Evolutionary conservation across 2,888 invertebrate species (phyloP), one percentile per base, ranked within the genome.

Genomic region (Micropterix aruncella): DNA sequence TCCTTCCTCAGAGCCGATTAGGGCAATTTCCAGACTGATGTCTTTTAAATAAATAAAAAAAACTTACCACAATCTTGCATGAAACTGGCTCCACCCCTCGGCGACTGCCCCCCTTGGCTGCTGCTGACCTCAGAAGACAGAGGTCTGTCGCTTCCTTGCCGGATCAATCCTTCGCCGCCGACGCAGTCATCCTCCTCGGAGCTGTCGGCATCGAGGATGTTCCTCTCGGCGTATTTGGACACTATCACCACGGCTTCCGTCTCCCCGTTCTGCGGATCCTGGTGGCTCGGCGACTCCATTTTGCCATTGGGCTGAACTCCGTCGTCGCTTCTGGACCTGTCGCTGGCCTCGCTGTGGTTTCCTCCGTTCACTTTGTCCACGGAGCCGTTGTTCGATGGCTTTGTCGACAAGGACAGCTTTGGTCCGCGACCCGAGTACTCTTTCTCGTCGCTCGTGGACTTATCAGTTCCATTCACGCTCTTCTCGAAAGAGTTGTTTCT

Each of bases 151-250:
- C 70, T 70, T 46, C 70, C 55, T 3, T 69, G 70, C 0, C 70
- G 70, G 1, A 70, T 70, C 2, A 69, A 66, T 2, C 70, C 66
- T 50, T 70, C 68, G 37, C 70, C 65, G 19, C 70, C 51, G 50
- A 48, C 18, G 46, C 49, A 18, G 49, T 71, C 71, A 27, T 50
- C 51, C 45, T 70, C 70, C 4, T 70, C 70, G 49, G 70, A 70
- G 48, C 70, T 70, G 5, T 64, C 70, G 3, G 70, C 69, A 43
- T 71, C 71, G 48, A 70, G 53, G 18, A 70, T 62, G 47, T 70
- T 66, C 47, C 69, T 60, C 47, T 71, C 71, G 2, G 60, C 64
- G n/a, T 63, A 69, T 12, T 61, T 66, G 7, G 46, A 47, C 16
- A 48, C 43, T 15, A 50, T 50, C 18, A 45, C 47, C 3, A 70